Evolutionary conservation across 2,797 vertebrate species (phyloP).

Genomic region (Furcifer pardalis): DNA sequence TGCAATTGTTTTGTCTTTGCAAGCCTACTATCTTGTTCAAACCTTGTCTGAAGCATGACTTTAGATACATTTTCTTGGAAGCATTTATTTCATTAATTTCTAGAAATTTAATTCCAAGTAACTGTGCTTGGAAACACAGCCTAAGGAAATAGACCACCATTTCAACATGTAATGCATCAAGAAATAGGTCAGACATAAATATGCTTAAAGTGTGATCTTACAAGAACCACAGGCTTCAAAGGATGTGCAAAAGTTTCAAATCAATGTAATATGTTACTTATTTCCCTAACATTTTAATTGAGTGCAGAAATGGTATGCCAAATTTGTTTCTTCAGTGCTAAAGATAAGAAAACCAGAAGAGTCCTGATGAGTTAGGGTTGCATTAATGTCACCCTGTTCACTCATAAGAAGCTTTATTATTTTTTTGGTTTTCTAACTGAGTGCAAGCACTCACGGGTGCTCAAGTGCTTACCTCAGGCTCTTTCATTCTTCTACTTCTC

Average conservation of each 20-base stretch:
- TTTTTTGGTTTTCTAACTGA: background rate
- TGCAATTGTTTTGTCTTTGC: background rate
- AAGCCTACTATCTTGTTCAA: background rate
- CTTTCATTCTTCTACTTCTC: background rate
- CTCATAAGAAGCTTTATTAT: background rate
- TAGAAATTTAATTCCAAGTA: conserved; percentile 21
- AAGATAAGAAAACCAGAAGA: background rate
- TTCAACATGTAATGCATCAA: conserved; percentile 11
- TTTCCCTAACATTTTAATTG: background rate
- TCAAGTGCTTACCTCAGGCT: background rate
- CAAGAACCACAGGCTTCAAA: conserved; percentile 17
- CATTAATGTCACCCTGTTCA: background rate
- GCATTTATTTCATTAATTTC: conserved; percentile 9
- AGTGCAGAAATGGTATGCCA: background rate
- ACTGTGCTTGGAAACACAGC: conserved; percentile 4
- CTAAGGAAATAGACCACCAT: conserved; percentile 15
- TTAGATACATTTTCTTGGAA: conserved; percentile 11
- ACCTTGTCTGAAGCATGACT: background rate
- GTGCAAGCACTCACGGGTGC: background rate
- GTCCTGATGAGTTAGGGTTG: background rate
- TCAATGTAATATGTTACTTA: background rate
- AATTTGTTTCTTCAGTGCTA: background rate
- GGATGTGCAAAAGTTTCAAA: conserved; percentile 4
- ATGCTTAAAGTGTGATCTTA: conserved; percentile 14
- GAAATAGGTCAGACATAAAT: conserved; percentile 24